Evolutionary conservation across 1,140 invertebrate genomes (phyloP).

Genomic region (Drosophila sproati): DNA sequence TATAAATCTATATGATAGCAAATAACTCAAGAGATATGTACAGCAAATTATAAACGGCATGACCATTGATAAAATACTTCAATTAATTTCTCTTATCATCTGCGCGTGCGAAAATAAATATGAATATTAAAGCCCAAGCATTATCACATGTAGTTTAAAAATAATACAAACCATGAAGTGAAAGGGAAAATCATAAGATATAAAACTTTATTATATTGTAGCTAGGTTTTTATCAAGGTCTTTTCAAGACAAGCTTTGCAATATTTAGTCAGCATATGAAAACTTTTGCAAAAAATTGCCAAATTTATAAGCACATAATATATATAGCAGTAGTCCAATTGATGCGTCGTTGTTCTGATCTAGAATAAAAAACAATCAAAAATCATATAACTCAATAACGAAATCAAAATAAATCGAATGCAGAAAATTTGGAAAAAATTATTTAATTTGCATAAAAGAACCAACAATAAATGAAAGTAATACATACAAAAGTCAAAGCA

Average conservation of each 20-base stretch:
- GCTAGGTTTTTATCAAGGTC: too few relatives aligned
- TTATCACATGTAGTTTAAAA: constrained; percentile 23
- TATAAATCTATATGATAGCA: not conserved
- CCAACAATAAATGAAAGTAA: constrained; percentile 69
- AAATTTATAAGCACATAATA: not conserved
- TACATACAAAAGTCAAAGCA: constrained; percentile 57
- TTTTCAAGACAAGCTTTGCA: too few relatives aligned
- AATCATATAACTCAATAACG: not conserved
- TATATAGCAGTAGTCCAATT: not conserved
- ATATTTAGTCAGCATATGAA: too few relatives aligned
- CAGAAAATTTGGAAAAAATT: constrained; percentile 39
- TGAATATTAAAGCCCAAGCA: constrained; percentile 18
- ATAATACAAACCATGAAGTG: not conserved
- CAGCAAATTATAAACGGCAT: constrained; percentile 18
- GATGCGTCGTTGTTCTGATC: not conserved
- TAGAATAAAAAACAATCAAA: not conserved
- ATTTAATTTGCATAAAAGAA: constrained; percentile 67
- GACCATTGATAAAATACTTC: constrained; percentile 34
- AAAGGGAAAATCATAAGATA: not conserved
- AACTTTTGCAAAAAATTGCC: too few relatives aligned
- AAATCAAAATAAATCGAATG: constrained; percentile 3
- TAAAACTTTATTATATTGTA: not conserved
- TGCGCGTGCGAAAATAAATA: constrained; percentile 18
- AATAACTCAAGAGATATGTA: constrained; percentile 21
- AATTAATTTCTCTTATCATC: constrained; percentile 10